phyloP scores from a whole-genome alignment of 2,888 invertebrate genomes.

The Hypsopygia costalis region DNA sequence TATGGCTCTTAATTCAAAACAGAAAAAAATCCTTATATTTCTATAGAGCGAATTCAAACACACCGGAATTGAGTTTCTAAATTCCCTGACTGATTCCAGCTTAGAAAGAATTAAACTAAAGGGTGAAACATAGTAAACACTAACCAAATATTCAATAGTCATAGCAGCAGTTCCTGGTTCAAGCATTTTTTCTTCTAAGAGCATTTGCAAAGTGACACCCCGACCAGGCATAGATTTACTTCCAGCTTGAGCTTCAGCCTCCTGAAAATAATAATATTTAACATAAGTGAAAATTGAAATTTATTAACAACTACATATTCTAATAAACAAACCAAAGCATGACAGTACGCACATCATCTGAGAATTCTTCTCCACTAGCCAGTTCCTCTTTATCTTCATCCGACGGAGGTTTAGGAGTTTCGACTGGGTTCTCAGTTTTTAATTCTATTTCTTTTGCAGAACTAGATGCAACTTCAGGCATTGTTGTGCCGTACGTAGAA shows the following conservation, averaged over 20 bases:
- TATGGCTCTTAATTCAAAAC: no score
- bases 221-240: slow-evolving; percentile 78
- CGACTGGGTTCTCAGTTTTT: slow-evolving; percentile 47
- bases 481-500: slow-evolving; percentile 36
- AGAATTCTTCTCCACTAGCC: slow-evolving; percentile 69
- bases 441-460: slow-evolving; percentile 32
- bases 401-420: slow-evolving; percentile 40
- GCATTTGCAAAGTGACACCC: slow-evolving; percentile 91
- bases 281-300: no score
- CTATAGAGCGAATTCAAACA: no score
- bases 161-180: slow-evolving; percentile 91
- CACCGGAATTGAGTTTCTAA: no score
- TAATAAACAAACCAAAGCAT: no score
- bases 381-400: slow-evolving; percentile 69
- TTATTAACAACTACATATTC: no score
- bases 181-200: slow-evolving; percentile 91
- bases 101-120: no score
- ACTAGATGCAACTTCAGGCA: slow-evolving; percentile 24
- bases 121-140: no score
- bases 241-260: slow-evolving; percentile 67
- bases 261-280: slow-evolving; percentile 41
- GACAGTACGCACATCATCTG: slow-evolving; percentile 61
- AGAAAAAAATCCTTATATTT: no score
- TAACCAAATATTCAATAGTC: slow-evolving; percentile 94
- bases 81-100: no score